phyloP scores from a whole-genome alignment of 2,888 invertebrate genomes.

The Cataglyphis rosenhaueri region DNA sequence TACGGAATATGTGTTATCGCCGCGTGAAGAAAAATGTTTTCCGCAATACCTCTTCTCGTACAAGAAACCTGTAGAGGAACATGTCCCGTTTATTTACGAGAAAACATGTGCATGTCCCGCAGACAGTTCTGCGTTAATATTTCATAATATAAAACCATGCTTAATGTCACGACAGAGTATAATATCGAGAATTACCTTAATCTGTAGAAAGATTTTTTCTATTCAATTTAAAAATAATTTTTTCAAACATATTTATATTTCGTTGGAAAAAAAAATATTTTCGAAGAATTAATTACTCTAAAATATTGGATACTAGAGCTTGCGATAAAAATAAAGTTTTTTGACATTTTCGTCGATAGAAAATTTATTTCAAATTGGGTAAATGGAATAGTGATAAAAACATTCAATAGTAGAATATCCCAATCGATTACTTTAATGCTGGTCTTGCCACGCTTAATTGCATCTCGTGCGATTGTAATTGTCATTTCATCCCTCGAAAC shows the following conservation, averaged over 20 bases:
- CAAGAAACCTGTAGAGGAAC: background rate
- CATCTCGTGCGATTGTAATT: background rate
- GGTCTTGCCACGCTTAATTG: background rate
- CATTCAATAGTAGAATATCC: background rate
- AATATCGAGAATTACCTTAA: background rate
- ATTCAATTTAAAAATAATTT: background rate
- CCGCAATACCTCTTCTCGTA: background rate
- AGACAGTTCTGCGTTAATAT: background rate
- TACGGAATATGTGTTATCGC: conserved; percentile 11
- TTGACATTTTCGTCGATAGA: background rate
- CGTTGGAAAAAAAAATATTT: background rate
- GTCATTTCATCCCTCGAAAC: conserved; percentile 31
- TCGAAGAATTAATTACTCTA: background rate
- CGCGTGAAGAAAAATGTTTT: conserved; percentile 43
- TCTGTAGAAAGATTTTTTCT: background rate
- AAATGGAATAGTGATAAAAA: background rate
- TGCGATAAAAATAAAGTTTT: background rate
- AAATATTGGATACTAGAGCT: background rate
- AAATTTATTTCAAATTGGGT: background rate
- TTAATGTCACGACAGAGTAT: background rate
- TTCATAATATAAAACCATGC: background rate
- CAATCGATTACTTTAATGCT: conserved; percentile 7
- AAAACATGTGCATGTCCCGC: background rate
- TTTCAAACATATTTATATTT: background rate
- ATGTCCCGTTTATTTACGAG: conserved; percentile 9